Conservation (phyloP, 2,888 invertebrate genomes). For the Scrobipalpa costella region DNA sequence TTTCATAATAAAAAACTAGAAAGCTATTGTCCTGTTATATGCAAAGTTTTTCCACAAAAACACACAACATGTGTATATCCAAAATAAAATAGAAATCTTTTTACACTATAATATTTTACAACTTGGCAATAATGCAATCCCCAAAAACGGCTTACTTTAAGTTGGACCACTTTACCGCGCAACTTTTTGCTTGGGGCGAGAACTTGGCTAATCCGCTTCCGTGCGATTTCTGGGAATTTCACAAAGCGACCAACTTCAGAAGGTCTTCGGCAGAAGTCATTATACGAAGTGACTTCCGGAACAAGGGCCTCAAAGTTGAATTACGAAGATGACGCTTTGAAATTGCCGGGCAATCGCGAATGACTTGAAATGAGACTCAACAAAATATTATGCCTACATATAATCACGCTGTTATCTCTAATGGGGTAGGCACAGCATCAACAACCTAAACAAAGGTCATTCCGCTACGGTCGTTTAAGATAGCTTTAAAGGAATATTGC, state of each 20-base stretch:
- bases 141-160: not conserved
- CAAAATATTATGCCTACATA: too few species aligned
- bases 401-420: too few species aligned
- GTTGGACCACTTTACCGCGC: not conserved
- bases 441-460: too few species aligned
- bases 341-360: not conserved
- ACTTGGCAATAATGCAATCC: not conserved
- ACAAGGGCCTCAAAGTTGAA: conserved; percentile 3
- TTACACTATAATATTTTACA: not conserved
- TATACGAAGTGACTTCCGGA: conserved; percentile 9
- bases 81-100: too few species aligned
- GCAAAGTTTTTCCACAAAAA: not conserved
- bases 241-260: conserved; percentile 5
- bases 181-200: conserved; percentile 12
- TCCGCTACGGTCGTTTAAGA: too few species aligned
- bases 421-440: too few species aligned
- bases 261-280: conserved; percentile 15
- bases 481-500: too few species aligned
- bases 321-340: not conserved
- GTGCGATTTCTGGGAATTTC: conserved; percentile 14
- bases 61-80: too few species aligned
- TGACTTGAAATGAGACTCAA: too few species aligned
- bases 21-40: too few species aligned
- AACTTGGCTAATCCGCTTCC: conserved; percentile 17
- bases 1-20: too few species aligned